Evolutionary conservation across 2,888 invertebrate species (phyloP), one percentile per base, ranked within the genome.

Genomic region (Xanthorhoe spadicearia): DNA sequence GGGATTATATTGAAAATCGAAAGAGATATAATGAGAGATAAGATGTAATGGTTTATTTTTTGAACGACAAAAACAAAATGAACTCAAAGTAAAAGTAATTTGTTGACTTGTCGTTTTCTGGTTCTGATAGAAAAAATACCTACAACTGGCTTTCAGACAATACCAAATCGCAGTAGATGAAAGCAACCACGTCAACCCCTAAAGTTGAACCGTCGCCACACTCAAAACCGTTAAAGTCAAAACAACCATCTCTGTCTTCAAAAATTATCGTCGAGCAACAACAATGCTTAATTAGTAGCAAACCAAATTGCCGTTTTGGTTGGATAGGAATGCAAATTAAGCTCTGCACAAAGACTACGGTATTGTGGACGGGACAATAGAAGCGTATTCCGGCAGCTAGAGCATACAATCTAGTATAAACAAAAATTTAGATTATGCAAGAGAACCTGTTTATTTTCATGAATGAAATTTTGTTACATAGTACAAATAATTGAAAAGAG

Each of bases 251-350:
- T 43, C 53, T 17, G 50, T 62, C 54, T 55, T 55, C 38, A 19
- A 32, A 63, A 67, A 64, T 65, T 52, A 60, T 63, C 68, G 53
- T 51, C 18, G 43, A 65, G 35, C 32, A 59, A 18, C 56, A 71
- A 73, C 63, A 66, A 64, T 63, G 54, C 57, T 46, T 64, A 60
- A 68, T 68, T 63, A 70, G 66, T 60, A 64, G 53, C 63, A 66
- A 64, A 67, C 68, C 57, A 67, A 72, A 74, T 72, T 70, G 69
- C 70, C 60, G 70, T 69, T 71, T 72, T 67, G 69, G 63, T 68
- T 68, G 63, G 70, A 48, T 63, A 49, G 60, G 60, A 70, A 64
- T 66, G 68, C 64, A 73, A 71, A 71, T 72, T 64, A 61, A 59
- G 57, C 65, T 67, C 54, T 52, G 64, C 68, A 73, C 69, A 74